These are phyloP conservation scores for Onychorhynchus coronatus DNA, from an alignment of 2,113 vertebrate species.

Conservation along the genomic window DNA sequence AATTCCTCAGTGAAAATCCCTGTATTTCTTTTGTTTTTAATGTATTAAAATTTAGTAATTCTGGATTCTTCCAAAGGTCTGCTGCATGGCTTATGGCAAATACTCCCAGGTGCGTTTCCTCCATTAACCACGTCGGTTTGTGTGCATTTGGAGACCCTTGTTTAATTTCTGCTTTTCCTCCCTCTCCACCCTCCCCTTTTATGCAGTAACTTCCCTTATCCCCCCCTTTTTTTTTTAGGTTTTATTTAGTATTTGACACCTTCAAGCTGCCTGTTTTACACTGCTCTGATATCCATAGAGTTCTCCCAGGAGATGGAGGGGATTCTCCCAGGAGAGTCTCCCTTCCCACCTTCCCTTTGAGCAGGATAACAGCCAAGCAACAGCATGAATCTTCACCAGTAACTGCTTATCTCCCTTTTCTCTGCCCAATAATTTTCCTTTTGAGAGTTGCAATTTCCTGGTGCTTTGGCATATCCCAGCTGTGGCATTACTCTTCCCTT, in stretches of 20 bases:
- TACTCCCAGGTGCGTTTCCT: neutral
- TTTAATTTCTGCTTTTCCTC: neutral
- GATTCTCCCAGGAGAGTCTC: neutral
- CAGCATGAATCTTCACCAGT: neutral
- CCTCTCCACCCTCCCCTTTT: neutral
- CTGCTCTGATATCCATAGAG: neutral
- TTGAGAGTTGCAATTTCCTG: neutral
- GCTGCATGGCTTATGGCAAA: constrained; percentile 22
- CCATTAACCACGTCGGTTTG: neutral
- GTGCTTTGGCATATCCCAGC: accelerated
- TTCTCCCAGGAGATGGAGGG: neutral
- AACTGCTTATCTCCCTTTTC: accelerated
- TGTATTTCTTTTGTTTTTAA: constrained; percentile 38
- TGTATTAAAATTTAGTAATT: constrained; percentile 44
- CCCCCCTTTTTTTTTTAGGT: neutral
- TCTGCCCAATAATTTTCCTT: neutral
- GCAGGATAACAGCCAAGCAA: neutral
- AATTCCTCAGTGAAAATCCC: constrained; percentile 3
- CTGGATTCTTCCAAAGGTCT: neutral
- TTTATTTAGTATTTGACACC: neutral
- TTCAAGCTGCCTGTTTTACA: neutral
- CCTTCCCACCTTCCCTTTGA: neutral
- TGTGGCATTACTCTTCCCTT: accelerated
- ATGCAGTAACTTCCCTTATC: neutral
- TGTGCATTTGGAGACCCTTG: neutral